Percentiles rank a stretch among this genome's conserved stretches.
Evolutionary conservation across 2,797 vertebrate genomes (phyloP).

Genomic region (Cyclura pinguis): DNA sequence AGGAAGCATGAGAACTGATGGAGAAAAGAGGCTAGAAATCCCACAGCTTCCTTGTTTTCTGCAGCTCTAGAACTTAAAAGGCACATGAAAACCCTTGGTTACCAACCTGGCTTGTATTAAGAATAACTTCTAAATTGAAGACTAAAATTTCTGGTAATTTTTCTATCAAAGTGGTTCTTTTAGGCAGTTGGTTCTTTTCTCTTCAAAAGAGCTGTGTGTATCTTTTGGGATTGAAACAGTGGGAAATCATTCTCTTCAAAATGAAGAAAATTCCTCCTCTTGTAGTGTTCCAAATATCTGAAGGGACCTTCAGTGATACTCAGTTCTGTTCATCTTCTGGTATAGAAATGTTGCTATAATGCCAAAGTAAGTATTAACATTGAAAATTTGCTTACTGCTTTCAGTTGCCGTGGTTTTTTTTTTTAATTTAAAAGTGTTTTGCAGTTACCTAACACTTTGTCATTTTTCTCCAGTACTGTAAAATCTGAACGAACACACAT

Average conservation of each 20-base stretch:
- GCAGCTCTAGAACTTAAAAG: background rate
- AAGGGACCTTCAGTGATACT: background rate
- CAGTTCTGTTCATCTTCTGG: slow-evolving; percentile 24
- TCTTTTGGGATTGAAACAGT: background rate
- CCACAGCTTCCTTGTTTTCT: background rate
- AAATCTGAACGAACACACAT: slow-evolving; percentile 13
- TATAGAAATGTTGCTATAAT: slow-evolving; percentile 31
- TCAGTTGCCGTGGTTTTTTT: background rate
- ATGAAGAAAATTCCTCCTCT: background rate
- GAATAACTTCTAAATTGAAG: background rate
- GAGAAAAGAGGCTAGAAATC: background rate
- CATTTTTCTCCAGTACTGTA: slow-evolving; percentile 1
- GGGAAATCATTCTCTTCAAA: background rate
- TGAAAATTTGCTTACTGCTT: slow-evolving; percentile 32
- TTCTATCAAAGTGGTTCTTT: background rate
- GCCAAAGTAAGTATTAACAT: slow-evolving; percentile 31
- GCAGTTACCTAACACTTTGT: background rate
- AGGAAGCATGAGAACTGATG: background rate
- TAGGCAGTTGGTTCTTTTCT: background rate
- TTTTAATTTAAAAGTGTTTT: slow-evolving; percentile 28
- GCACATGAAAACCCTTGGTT: background rate
- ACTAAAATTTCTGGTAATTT: background rate
- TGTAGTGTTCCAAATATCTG: background rate
- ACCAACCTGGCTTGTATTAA: background rate
- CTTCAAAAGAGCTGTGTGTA: background rate